phyloP scores from a whole-genome alignment of 2,888 invertebrate genomes.

The Eupithecia subumbrata region DNA sequence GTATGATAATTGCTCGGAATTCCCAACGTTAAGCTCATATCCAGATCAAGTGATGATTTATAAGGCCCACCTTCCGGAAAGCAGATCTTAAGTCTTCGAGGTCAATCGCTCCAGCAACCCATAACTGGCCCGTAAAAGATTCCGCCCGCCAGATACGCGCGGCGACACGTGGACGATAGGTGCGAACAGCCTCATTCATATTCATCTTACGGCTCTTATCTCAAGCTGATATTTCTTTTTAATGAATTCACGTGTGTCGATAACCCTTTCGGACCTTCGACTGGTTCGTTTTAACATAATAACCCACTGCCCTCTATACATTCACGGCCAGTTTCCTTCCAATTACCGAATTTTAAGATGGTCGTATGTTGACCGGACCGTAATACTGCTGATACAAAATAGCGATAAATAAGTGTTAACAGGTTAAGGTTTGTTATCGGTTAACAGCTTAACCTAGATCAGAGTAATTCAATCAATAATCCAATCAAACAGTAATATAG shows the following conservation, averaged over 20 bases:
- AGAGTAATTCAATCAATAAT: not conserved
- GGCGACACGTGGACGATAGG: slow-evolving; percentile 55
- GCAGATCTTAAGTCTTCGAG: slow-evolving; percentile 55
- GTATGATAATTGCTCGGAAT: slow-evolving; percentile 66
- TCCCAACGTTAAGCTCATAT: slow-evolving; percentile 54
- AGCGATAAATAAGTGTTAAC: not conserved
- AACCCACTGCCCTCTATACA: slow-evolving; percentile 47
- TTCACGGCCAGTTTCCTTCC: slow-evolving; percentile 47
- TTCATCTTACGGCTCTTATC: slow-evolving; percentile 51
- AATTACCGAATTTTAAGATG: slow-evolving; percentile 48
- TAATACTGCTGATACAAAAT: slow-evolving; percentile 2
- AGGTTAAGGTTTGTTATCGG: slow-evolving; percentile 5
- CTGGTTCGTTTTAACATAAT: slow-evolving; percentile 41
- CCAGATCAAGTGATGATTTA: slow-evolving; percentile 60
- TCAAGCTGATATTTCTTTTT: slow-evolving; percentile 47
- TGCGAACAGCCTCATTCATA: slow-evolving; percentile 59
- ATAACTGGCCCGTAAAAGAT: slow-evolving; percentile 45
- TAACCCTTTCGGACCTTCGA: slow-evolving; percentile 47
- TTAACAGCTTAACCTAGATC: slow-evolving; percentile 6
- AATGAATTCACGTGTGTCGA: slow-evolving; percentile 44
- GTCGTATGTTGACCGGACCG: slow-evolving; percentile 12
- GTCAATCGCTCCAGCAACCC: slow-evolving; percentile 61
- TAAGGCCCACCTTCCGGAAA: slow-evolving; percentile 63
- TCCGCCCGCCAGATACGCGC: slow-evolving; percentile 56
- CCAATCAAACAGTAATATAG: not conserved